A percentile compares a stretch with the other conserved stretches of the same genome.
Conservation (phyloP, 2,113 vertebrate species). For the Aplodontia rufa region DNA sequence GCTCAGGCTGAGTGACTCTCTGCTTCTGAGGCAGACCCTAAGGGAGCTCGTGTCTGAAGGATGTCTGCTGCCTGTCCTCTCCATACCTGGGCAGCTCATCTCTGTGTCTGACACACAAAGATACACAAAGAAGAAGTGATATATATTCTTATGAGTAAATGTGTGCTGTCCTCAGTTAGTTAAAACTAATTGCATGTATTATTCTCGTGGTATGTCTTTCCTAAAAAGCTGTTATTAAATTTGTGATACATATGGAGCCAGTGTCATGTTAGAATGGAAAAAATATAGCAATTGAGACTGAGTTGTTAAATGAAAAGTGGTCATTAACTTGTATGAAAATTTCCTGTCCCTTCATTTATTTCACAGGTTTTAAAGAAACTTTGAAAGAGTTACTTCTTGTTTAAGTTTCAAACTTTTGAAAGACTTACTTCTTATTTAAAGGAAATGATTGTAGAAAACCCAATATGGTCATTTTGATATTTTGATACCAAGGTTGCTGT, state of each 20-base stretch:
- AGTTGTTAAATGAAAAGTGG: conserved; percentile 47
- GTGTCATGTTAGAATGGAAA: conserved; percentile 32
- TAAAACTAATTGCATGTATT: conserved; percentile 31
- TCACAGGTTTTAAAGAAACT: conserved; percentile 40
- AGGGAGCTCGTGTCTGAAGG: neutral
- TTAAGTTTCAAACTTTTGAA: neutral
- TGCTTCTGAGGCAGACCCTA: neutral
- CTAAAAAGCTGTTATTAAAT: conserved; percentile 53
- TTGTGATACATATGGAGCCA: conserved; percentile 14
- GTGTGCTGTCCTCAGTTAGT: conserved; percentile 21
- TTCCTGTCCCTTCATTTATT: conserved; percentile 53
- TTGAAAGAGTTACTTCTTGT: conserved; percentile 60
- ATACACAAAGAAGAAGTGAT: neutral
- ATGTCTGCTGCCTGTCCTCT: neutral
- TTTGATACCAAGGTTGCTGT: conserved; percentile 68
- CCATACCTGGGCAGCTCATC: neutral
- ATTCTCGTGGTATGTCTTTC: conserved; percentile 5
- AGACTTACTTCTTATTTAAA: conserved; percentile 54
- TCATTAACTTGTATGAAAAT: conserved; percentile 65
- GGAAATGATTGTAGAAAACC: conserved; percentile 42
- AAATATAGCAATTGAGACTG: conserved; percentile 11
- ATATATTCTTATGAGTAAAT: neutral
- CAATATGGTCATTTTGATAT: conserved; percentile 64
- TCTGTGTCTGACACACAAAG: neutral
- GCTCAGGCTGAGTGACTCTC: neutral